These are phyloP conservation scores for Martes martes DNA, from an alignment of 2,113 vertebrate species.

Conservation along the genomic window DNA sequence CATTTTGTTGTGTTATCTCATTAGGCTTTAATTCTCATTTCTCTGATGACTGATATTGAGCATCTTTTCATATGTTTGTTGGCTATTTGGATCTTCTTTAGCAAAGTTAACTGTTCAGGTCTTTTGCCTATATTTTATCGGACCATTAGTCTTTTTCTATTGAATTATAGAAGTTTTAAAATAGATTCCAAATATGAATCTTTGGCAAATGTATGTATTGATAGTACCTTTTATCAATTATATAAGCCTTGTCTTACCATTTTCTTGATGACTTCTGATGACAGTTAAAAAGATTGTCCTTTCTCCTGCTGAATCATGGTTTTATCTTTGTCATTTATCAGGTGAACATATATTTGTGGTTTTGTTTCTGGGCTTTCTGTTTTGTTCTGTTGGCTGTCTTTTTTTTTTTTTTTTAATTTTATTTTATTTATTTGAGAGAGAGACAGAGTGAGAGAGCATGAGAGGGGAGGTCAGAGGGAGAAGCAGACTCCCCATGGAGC, in stretches of 20 bases:
- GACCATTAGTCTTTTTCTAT: not conserved
- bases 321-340: not conserved
- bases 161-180: not conserved
- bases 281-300: not conserved
- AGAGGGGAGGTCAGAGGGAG: too few relatives aligned
- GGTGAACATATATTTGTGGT: not conserved
- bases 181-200: not conserved
- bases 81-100: not conserved
- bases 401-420: too few relatives aligned
- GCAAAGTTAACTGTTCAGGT: not conserved
- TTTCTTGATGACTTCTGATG: not conserved
- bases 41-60: not conserved
- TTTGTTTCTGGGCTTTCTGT: not conserved
- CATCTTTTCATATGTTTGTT: not conserved
- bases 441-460: too few relatives aligned
- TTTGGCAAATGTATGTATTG: not conserved
- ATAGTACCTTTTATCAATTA: not conserved
- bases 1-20: not conserved
- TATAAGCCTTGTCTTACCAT: not conserved
- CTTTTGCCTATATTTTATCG: not conserved
- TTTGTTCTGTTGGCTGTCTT: not conserved
- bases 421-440: too few relatives aligned
- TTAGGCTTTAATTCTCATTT: not conserved
- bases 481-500: too few relatives aligned
- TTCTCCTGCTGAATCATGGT: not conserved